These are phyloP conservation scores for Spodoptera exigua DNA, from an alignment of 2,888 invertebrate genomes.

Conservation along the genomic window DNA sequence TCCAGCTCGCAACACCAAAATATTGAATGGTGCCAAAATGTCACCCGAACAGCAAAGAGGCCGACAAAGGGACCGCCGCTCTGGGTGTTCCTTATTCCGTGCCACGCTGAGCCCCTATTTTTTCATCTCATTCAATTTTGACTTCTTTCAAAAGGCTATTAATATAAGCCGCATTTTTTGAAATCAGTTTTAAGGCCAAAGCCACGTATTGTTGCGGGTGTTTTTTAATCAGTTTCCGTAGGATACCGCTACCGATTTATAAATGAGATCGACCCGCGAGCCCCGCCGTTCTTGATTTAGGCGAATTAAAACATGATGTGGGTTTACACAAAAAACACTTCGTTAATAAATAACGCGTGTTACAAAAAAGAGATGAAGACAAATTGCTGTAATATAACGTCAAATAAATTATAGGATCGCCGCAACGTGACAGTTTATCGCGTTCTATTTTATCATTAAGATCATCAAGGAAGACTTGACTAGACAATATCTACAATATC, in stretches of 20 bases:
- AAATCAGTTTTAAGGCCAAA: conserved; percentile 85
- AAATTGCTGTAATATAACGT: conserved; percentile 80
- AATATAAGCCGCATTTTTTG: conserved; percentile 88
- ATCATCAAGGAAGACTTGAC: conserved; percentile 51
- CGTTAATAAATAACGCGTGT: conserved; percentile 85
- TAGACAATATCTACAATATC: conserved; percentile 17
- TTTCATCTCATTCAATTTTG: conserved; percentile 89
- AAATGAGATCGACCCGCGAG: conserved; percentile 80
- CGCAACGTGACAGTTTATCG: conserved; percentile 48
- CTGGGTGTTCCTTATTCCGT: conserved; percentile 86
- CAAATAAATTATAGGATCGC: conserved; percentile 73
- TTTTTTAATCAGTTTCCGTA: conserved; percentile 89
- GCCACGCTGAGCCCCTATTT: conserved; percentile 85
- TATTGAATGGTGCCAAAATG: conserved; percentile 89
- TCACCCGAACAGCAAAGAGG: conserved; percentile 85
- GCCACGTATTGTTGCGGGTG: conserved; percentile 82
- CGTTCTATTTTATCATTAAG: conserved; percentile 46
- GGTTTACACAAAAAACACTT: conserved; percentile 82
- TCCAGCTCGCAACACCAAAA: conserved; percentile 87
- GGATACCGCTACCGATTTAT: conserved; percentile 88
- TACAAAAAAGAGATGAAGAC: conserved; percentile 83
- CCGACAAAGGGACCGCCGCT: conserved; percentile 86
- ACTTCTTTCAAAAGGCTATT: conserved; percentile 89
- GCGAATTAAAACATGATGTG: conserved; percentile 87
- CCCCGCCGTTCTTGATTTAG: conserved; percentile 81